Evolutionary conservation across 2,888 invertebrate species (phyloP), one percentile per base, ranked within the genome.

Genomic region (Microctonus hyperodae): DNA sequence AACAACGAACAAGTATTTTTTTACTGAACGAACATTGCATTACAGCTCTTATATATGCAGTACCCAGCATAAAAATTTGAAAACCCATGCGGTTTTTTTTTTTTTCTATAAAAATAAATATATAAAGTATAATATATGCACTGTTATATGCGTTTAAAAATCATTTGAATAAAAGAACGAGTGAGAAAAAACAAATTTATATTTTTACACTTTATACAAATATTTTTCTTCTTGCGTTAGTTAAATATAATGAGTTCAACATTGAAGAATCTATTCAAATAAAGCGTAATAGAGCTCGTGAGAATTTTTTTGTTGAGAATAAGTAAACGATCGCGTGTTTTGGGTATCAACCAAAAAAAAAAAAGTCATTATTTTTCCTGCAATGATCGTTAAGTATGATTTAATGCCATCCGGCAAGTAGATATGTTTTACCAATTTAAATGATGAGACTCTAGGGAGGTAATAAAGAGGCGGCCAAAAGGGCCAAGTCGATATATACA

Each of bases 371-470:
- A 44, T 56, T 57, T 64, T 57, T 57, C 48, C 51, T 7, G 65
- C 63, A 70, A 69, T 69, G 70, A 70, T 70, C 69, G 68, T 70
- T 64, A 68, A 72, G 69, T 67, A 70, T 74, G 76, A 76, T 78
- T 79, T 72, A 76, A 73, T 65, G 68, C 70, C 73, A 75, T 77
- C 72, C 62, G 65, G 58, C 69, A 66, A 57, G 28, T 71, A 73
- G 74, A 76, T 76, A 77, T 68, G 75, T 74, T 75, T 70, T 57
- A 69, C 63, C 72, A 78, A 75, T 79, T 77, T 76, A 77, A 75
- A 74, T 67, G 72, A 70, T 33, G 56, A 61, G 60, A 35, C 28
- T 25, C 33, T 48, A 22, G 28, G 20, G 35, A 22, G 10, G 22
- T 25, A n/a, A 23, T 44, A 44, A 44, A 44, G 44, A 44, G 16